These are phyloP conservation scores for Pithys albifrons DNA, from an alignment of 2,113 vertebrate species.

Conservation along the genomic window DNA sequence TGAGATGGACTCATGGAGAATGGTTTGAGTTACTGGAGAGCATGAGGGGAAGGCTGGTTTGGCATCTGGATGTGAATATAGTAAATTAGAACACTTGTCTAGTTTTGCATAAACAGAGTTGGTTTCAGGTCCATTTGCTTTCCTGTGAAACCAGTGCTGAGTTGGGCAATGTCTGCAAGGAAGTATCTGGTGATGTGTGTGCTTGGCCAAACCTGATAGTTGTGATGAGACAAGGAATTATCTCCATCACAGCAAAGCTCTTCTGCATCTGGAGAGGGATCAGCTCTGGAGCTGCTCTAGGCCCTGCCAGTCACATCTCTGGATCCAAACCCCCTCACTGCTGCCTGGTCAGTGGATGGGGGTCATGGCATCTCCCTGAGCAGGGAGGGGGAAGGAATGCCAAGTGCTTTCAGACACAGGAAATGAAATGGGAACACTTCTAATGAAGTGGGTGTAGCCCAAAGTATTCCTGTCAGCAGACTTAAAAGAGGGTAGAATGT, in stretches of 20 bases:
- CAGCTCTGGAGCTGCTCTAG: not conserved
- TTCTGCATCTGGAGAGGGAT: not conserved
- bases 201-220: not conserved
- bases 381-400: not conserved
- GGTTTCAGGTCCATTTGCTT: not conserved
- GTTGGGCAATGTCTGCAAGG: not conserved
- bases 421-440: slow-evolving; percentile 36
- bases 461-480: slow-evolving; percentile 8
- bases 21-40: not conserved
- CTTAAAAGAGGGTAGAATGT: not conserved
- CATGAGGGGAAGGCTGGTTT: not conserved
- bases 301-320: not conserved
- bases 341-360: not conserved
- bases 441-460: slow-evolving; percentile 43
- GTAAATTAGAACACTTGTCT: not conserved
- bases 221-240: not conserved
- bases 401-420: not conserved
- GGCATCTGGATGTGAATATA: rapidly evolving
- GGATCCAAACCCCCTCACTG: not conserved
- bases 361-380: not conserved
- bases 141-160: not conserved
- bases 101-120: not conserved
- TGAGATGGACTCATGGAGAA: not conserved
- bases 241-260: not conserved
- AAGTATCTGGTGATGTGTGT: not conserved